A percentile compares a stretch with the other conserved stretches of the same genome.
phyloP scores from a whole-genome alignment of 1,140 invertebrate genomes.

The Leptonema lineaticorne region DNA sequence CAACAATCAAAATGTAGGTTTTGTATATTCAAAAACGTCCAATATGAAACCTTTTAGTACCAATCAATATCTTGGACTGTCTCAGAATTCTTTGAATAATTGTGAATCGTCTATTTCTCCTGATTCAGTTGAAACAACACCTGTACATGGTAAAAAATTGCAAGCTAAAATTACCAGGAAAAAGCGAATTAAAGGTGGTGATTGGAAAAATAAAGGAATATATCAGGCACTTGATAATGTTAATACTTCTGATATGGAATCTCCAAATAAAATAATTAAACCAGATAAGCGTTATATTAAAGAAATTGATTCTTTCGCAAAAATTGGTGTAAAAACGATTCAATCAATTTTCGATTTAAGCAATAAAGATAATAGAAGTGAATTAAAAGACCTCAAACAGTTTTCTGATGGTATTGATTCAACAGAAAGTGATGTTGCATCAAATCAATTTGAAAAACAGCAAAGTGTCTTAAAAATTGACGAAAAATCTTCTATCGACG shows the following conservation, averaged over 20 bases:
- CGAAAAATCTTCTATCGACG: slow-evolving; percentile 14
- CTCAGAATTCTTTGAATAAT: slow-evolving; percentile 27
- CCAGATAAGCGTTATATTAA: slow-evolving; percentile 32
- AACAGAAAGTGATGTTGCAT: slow-evolving; percentile 6
- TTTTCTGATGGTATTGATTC: slow-evolving; percentile 27
- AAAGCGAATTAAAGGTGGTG: slow-evolving; percentile 49
- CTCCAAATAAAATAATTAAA: slow-evolving; percentile 27
- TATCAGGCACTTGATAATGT: slow-evolving; percentile 43
- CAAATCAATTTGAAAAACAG: background rate
- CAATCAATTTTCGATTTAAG: slow-evolving; percentile 50
- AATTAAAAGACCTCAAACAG: slow-evolving; percentile 7
- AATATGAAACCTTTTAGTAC: slow-evolving; percentile 31
- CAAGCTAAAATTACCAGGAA: slow-evolving; percentile 44
- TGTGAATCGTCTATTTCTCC: slow-evolving; percentile 25
- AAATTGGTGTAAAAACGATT: slow-evolving; percentile 50
- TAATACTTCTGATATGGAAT: slow-evolving; percentile 37
- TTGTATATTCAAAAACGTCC: slow-evolving; percentile 32
- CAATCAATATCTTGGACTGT: slow-evolving; percentile 31
- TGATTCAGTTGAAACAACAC: slow-evolving; percentile 46
- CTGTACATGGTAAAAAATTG: slow-evolving; percentile 47
- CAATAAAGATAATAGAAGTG: slow-evolving; percentile 11
- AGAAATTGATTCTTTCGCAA: slow-evolving; percentile 20
- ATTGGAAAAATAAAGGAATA: slow-evolving; percentile 53
- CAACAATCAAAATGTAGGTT: slow-evolving; percentile 35
- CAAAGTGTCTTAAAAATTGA: background rate